Evolutionary conservation across 2,113 vertebrate genomes (phyloP), one percentile per base, ranked within the genome.

Genomic region (Lophotis ruficrista): DNA sequence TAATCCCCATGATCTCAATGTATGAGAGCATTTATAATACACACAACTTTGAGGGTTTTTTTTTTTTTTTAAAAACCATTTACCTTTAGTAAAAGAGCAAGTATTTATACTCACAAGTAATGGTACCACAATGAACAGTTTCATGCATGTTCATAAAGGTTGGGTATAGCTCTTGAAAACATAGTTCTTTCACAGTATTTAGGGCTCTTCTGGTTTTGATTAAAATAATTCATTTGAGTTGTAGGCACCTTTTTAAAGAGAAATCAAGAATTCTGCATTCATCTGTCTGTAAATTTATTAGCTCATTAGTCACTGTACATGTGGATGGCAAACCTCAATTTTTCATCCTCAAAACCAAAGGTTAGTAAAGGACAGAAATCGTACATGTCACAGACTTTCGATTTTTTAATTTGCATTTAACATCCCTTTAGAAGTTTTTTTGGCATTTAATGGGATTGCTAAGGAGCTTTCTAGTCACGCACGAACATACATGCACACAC

Each of bases 271-370:
- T 82, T 91, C 58, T 91, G 33, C 48, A 79, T 96, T 93, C n/a
- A 83, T 79, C 43, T 91, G 38, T 88, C 70, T 83, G 31, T 70
- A 83, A 89, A 93, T 93, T 71, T 93, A 91, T 95, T 91, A 94
- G 81, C 33, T 88, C 65, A 66, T 96, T 94, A 94, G 27, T 96
- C 87, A 94, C 47, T 84, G 82, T 89, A 70, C 21, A 62, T 84
- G 41, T 71, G 60, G 71, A 86, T 91, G 53, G 57, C 64, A 89
- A 93, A 96, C 86, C 53, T 94, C 54, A 90, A 80, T 96, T 95
- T 91, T 96, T 97, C 72, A 93, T 91, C 64, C 60, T 95, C 72
- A 81, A 43, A 94, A 82, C 5, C 62, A 81, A 93, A 93, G 82
- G 50, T 91, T 96, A 60, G 33, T 86, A 77, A 90, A 91, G 51